Base-by-base conservation (phyloP, 2,888 invertebrate species). In the Drosophila nr. fundita region DNA sequence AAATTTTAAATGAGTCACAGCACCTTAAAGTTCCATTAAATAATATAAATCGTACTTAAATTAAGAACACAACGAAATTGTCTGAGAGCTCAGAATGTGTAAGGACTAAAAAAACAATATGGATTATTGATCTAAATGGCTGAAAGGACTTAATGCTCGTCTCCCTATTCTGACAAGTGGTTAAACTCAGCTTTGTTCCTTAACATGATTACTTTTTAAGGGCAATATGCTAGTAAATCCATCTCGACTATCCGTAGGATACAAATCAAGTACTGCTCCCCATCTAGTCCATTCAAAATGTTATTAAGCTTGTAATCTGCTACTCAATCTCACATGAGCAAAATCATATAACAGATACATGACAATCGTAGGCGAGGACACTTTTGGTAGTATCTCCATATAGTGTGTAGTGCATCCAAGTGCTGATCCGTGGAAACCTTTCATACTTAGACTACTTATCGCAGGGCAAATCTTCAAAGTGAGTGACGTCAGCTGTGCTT, bases 391-490 rank as follows among this genome's bases (percentile, higher is more conserved):
- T 11, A 53, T 30, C 45, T 59, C 49, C 36, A 15, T 36, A 21
- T 40, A 53, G 55, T 40, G 29, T 11, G 34, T 50, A 34, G 38
- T 58, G 27, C 30, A 36, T 18, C 15, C 45, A 65, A 70, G 57
- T 18, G 49, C 48, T 53, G 60, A 73, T 66, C 66, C 30, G 8
- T 57, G 75, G 60, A 57, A 78, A 57, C 72, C 67, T 68, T 65
- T 75, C 59, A 27, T 54, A 40, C 57, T 60, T 38, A 29, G 13
- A 29, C 27, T 58, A 57, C 71, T 57, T 78, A 79, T 78, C 76
- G 45, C 13, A 40, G 8, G 32, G 79, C 53, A 75, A 65, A 78
- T 78, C 80, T 79, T 76, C 73, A 78, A 79, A 79, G 76, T 79
- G 80, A 78, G 62, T 78, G 80, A 79, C 68, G 63, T 66, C 62